Evolutionary conservation across 2,113 vertebrate species (phyloP).

Genomic region (Ceyx margarethae): DNA sequence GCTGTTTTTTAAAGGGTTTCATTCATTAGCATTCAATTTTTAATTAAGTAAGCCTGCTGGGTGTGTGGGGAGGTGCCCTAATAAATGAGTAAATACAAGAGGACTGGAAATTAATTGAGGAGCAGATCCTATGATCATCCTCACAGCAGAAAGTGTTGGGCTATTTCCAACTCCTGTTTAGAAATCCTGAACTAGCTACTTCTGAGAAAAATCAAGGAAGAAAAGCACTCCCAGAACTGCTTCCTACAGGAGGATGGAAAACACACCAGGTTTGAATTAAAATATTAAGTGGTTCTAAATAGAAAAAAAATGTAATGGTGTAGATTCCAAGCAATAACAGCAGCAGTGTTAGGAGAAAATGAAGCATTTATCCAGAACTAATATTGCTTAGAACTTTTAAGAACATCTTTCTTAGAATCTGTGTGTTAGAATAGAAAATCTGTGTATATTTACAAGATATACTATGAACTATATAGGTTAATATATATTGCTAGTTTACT

Average conservation of each 20-base stretch:
- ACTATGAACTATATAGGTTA: not conserved
- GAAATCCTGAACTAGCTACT: not conserved
- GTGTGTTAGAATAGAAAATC: not conserved
- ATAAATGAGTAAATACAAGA: not conserved
- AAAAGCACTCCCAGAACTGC: not conserved
- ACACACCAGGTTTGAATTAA: not conserved
- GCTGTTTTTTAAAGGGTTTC: not conserved
- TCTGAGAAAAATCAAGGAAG: not conserved
- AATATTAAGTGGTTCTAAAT: not conserved
- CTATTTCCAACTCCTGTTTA: not conserved
- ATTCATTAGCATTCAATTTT: not conserved
- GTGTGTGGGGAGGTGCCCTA: accelerated
- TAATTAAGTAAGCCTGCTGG: not conserved
- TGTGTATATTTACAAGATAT: not conserved
- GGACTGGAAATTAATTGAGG: not conserved
- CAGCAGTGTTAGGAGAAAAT: not conserved
- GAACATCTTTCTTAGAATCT: not conserved
- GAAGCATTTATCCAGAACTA: not conserved
- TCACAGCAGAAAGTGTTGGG: not conserved
- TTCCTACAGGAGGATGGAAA: not conserved
- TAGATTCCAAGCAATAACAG: not conserved
- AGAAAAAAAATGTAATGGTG: not conserved
- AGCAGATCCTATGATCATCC: not conserved
- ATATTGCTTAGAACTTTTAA: not conserved
- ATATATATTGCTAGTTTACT: not conserved